Evolutionary conservation across 2,888 invertebrate genomes (phyloP).

Genomic region (Sarcophaga rosellei): DNA sequence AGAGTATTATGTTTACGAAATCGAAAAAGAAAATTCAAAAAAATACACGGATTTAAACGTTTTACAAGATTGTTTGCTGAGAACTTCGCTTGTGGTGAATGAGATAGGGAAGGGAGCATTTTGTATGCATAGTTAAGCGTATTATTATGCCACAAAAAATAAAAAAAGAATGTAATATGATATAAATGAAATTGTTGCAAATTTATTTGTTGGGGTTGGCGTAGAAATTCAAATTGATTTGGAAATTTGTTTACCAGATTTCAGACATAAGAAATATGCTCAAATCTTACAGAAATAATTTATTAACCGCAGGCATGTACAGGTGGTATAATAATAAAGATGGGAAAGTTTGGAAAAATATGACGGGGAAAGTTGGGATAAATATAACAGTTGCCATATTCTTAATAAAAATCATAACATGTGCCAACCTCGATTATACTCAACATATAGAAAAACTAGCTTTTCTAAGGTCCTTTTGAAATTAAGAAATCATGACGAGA

Average conservation of each 20-base stretch:
- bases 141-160: not conserved
- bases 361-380: no score
- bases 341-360: no score
- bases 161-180: not conserved
- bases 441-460: no score
- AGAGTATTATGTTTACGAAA: slow-evolving; percentile 59
- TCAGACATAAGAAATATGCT: not conserved
- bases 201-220: not conserved
- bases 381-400: no score
- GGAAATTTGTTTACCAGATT: not conserved
- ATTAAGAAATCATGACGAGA: no score
- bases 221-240: not conserved
- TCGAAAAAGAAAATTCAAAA: slow-evolving; percentile 16
- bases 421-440: no score
- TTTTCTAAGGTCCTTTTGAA: no score
- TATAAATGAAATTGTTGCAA: not conserved
- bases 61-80: slow-evolving; percentile 60
- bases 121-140: slow-evolving; percentile 23
- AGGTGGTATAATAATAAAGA: no score
- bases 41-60: slow-evolving; percentile 57
- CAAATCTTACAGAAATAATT: not conserved
- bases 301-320: no score
- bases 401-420: no score
- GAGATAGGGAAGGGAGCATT: slow-evolving; percentile 29
- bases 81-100: slow-evolving; percentile 1